These are phyloP conservation scores for Syrista parreyssii DNA, from an alignment of 2,888 invertebrate genomes.

Conservation along the genomic window DNA sequence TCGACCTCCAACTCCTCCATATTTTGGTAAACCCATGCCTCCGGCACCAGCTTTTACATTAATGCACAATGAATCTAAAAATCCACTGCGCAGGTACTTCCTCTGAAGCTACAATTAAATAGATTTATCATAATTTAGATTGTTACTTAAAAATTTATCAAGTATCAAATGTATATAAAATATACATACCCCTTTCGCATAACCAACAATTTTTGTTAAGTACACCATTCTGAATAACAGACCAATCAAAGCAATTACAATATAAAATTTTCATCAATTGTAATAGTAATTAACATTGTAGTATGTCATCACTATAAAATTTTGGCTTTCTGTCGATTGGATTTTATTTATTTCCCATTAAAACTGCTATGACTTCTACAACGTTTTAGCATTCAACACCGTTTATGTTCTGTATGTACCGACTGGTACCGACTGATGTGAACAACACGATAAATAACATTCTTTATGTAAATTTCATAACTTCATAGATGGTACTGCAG, in stretches of 20 bases:
- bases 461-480: no score
- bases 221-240: slow-evolving; percentile 66
- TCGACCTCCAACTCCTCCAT: slow-evolving; percentile 90
- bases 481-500: no score
- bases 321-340: no score
- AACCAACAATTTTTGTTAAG: slow-evolving; percentile 65
- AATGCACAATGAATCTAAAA: slow-evolving; percentile 84
- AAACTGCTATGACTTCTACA: neutral
- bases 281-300: neutral
- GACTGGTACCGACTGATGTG: neutral
- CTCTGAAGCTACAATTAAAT: slow-evolving; percentile 58
- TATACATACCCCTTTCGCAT: slow-evolving; percentile 64
- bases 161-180: neutral
- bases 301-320: no score
- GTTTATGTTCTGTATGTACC: neutral
- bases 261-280: neutral
- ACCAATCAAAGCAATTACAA: neutral
- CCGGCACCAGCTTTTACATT: slow-evolving; percentile 87
- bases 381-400: neutral
- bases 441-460: no score
- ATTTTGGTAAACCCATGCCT: slow-evolving; percentile 81
- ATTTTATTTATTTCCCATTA: neutral
- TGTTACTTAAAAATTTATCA: neutral
- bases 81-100: slow-evolving; percentile 69
- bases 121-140: neutral